Evolutionary conservation across 1,140 invertebrate species (phyloP).

Genomic region (Drosophila ogumai): DNA sequence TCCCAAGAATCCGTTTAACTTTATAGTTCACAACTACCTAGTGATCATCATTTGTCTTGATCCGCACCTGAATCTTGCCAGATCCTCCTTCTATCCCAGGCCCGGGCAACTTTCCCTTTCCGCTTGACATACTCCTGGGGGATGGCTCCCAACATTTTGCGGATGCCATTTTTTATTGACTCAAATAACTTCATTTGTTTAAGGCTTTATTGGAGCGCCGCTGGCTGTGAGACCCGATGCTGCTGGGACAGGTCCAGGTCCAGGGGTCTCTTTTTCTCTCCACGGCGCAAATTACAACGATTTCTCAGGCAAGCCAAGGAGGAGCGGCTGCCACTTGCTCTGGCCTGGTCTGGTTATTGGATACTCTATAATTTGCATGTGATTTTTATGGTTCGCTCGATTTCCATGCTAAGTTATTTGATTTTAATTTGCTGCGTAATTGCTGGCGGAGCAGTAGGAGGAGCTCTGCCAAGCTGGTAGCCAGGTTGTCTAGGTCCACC

Average conservation of each 20-base stretch:
- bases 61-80: conserved; percentile 13
- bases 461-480: conserved; percentile 42
- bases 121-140: conserved; percentile 47
- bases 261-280: conserved; percentile 11
- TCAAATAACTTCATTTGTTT: conserved; percentile 83
- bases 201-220: conserved; percentile 71
- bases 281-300: conserved; percentile 73
- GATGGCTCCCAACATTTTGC: conserved; percentile 47
- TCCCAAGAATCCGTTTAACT: neutral
- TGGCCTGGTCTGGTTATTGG: conserved; percentile 36
- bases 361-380: conserved; percentile 83
- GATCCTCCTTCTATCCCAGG: conserved; percentile 6
- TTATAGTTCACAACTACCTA: neutral
- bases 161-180: conserved; percentile 72
- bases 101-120: conserved; percentile 67
- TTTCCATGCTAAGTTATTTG: conserved; percentile 82
- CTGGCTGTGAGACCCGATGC: conserved; percentile 39
- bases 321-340: conserved; percentile 19
- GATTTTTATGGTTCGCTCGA: conserved; percentile 78
- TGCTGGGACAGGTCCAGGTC: conserved; percentile 10
- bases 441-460: conserved; percentile 56
- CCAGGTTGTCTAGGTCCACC: conserved; percentile 29
- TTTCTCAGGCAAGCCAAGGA: conserved; percentile 56
- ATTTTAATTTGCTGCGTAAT: conserved; percentile 84
- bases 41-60: neutral